Base-by-base conservation (phyloP, 2,888 invertebrate genomes). In the Agapetus fuscipes region DNA sequence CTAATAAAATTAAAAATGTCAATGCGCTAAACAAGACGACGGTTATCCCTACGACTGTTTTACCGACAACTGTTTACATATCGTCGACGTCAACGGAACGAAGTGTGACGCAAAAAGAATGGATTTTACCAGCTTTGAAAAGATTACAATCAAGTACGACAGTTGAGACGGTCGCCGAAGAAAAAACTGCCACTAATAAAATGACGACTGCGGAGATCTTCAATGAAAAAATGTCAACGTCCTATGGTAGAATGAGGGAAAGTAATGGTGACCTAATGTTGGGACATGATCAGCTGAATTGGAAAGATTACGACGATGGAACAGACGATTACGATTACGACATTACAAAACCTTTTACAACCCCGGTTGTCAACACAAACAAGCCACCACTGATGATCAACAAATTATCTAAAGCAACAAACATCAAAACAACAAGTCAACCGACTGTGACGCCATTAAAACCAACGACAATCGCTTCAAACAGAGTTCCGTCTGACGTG, bases 341-440 rank as follows among this genome's bases (percentile, higher is more conserved):
- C 27, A 16, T 42, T 9, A 47, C 41, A 3, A 47, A 37, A 26
- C 15, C 41, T 10, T n/a, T 29, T n/a, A 37, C 39, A 3, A 30
- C 41, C 3, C 17, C 15, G n/a, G 11, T 34, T 3, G 11, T 17
- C 4, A 25, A 33, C 12, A 43, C 39, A 3, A 38, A 38, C 11
- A 34, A 34, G 15, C 10, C 17, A 12, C 15, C 11, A 3, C 15
- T 16, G 10, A 16, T 14, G 9, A 10, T 14, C 6, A 30, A 7
- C 10, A 11, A 1, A 15, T n/a, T 15, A 15, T 30, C 16, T 41
- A 54, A 54, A 34, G 51, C 57, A 39, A 61, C 56, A 50, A 49
- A 54, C 27, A 63, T 61, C 49, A 52, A 37, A 45, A n/a, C n/a
- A n/a, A n/a, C n/a, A n/a, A 60, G 29, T 40, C 55, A 52, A 20